A percentile compares a stretch with the other conserved stretches of the same genome.
Conservation (phyloP, 2,888 invertebrate species). For the Smittia sp. region DNA sequence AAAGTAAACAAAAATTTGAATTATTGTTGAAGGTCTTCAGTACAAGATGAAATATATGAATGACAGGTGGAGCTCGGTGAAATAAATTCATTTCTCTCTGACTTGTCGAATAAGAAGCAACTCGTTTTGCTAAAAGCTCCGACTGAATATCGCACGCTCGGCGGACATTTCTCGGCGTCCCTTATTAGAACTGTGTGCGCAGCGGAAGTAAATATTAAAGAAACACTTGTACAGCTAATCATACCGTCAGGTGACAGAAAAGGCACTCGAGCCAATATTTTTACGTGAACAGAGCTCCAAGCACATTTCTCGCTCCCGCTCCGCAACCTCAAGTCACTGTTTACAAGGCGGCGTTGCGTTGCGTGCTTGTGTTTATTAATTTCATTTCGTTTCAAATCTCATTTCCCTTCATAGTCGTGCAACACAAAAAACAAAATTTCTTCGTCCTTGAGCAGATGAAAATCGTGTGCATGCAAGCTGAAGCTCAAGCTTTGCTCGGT, state of each 20-base stretch:
- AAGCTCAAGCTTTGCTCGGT: neutral
- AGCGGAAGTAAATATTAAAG: neutral
- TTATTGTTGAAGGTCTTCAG: too few relatives aligned
- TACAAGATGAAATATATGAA: too few relatives aligned
- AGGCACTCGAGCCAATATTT: conserved; percentile 22
- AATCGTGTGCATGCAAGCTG: neutral
- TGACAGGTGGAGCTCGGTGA: too few relatives aligned
- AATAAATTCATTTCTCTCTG: too few relatives aligned
- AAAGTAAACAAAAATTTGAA: too few relatives aligned
- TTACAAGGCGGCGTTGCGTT: too few relatives aligned
- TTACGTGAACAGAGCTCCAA: neutral
- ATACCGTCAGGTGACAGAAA: neutral
- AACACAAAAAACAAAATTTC: conserved; percentile 1
- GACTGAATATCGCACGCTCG: too few relatives aligned
- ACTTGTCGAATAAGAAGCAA: too few relatives aligned
- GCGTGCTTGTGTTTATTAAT: conserved; percentile 20
- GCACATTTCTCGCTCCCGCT: neutral
- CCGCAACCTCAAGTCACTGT: neutral
- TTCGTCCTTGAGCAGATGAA: conserved; percentile 10
- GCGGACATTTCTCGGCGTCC: neutral
- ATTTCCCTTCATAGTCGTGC: neutral
- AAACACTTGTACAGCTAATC: neutral
- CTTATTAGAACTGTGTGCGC: conserved; percentile 13
- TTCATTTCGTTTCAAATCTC: neutral
- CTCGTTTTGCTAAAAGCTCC: too few relatives aligned